Evolutionary conservation across 2,888 invertebrate species (phyloP).

Genomic region (Eudasyphora cyanicolor): DNA sequence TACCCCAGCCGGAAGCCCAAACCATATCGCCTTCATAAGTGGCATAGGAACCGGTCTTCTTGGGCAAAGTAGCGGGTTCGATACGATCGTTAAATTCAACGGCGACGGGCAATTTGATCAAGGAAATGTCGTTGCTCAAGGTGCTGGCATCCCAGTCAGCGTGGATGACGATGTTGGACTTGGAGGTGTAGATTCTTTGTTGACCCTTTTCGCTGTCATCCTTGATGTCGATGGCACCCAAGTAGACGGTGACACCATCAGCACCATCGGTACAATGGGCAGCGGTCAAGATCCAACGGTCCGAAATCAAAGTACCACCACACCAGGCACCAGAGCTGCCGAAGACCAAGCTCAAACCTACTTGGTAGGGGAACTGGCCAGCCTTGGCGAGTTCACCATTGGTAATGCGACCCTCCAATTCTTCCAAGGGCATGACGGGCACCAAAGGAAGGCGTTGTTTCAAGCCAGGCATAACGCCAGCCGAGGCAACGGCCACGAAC

Average conservation of each 20-base stretch:
- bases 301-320: conserved; percentile 75
- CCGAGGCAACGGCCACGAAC: conserved; percentile 61
- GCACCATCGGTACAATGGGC: conserved; percentile 75
- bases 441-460: conserved; percentile 36
- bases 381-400: conserved; percentile 70
- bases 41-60: conserved; percentile 56
- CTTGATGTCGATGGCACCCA: conserved; percentile 68
- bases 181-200: conserved; percentile 63
- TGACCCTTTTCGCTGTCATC: conserved; percentile 65
- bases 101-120: conserved; percentile 69
- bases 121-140: conserved; percentile 72
- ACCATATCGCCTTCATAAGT: conserved; percentile 67
- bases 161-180: conserved; percentile 67
- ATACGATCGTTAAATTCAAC: conserved; percentile 68
- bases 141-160: conserved; percentile 63
- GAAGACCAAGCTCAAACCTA: conserved; percentile 71
- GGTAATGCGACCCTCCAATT: conserved; percentile 62
- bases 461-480: conserved; percentile 46
- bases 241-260: conserved; percentile 65
- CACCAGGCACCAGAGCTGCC: conserved; percentile 71
- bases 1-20: conserved; percentile 71
- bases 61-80: conserved; percentile 68
- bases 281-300: conserved; percentile 74
- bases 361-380: conserved; percentile 75
- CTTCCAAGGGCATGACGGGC: conserved; percentile 42